Evolutionary conservation across 2,113 vertebrate genomes (phyloP).

Genomic region (Acanthochromis polyacanthus): DNA sequence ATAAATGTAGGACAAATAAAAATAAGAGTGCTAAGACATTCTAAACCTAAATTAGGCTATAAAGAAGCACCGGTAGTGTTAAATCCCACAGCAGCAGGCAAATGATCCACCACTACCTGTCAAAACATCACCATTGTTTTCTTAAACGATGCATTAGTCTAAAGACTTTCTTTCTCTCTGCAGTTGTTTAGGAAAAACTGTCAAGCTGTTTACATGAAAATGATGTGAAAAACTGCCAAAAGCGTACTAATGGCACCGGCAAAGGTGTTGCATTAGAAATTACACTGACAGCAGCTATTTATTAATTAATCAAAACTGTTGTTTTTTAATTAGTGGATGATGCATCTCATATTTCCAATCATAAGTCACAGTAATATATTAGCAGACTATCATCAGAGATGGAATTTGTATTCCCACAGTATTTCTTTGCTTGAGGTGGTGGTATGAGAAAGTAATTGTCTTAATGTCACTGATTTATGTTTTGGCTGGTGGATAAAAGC

Average conservation of each 20-base stretch:
- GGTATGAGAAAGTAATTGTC: constrained; percentile 46
- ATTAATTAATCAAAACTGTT: constrained; percentile 25
- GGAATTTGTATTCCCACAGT: constrained; percentile 37
- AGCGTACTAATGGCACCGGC: background rate
- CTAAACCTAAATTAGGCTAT: background rate
- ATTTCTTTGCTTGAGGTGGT: constrained; percentile 39
- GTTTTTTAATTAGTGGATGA: constrained; percentile 36
- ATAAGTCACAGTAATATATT: constrained; percentile 9
- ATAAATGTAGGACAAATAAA: background rate
- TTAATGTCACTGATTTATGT: constrained; percentile 56
- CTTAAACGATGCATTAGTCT: background rate
- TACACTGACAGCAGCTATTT: background rate
- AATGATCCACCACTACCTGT: background rate
- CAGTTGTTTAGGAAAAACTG: background rate
- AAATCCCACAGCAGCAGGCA: background rate
- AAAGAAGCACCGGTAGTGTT: constrained; percentile 1
- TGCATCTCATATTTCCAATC: constrained; percentile 11
- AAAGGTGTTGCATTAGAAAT: constrained; percentile 4
- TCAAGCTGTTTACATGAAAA: background rate
- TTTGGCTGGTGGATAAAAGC: constrained; percentile 49
- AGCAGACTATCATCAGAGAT: constrained; percentile 28
- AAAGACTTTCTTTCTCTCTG: constrained; percentile 12
- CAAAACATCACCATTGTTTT: background rate
- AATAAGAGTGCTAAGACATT: background rate
- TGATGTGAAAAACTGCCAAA: background rate